These are phyloP conservation scores for Folsomia manolachei DNA, from an alignment of 2,888 invertebrate species.

Conservation along the genomic window DNA sequence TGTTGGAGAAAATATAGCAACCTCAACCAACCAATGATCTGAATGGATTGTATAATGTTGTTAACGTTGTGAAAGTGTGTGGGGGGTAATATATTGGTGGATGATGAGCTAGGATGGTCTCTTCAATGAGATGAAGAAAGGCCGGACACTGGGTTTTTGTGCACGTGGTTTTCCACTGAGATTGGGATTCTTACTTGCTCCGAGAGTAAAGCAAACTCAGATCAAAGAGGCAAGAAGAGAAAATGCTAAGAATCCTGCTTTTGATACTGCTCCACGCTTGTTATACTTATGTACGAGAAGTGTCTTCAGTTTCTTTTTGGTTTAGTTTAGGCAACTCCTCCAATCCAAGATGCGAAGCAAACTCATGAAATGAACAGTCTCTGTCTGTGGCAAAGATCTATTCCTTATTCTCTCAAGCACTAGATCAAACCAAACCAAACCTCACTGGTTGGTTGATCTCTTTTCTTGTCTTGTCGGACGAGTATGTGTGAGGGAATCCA, in stretches of 20 bases:
- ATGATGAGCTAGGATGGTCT: neutral
- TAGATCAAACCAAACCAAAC: slow-evolving; percentile 7
- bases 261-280: slow-evolving; percentile 11
- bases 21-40: too few species aligned
- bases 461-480: neutral
- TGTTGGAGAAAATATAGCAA: too few species aligned
- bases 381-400: slow-evolving; percentile 8
- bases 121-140: neutral
- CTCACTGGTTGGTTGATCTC: neutral
- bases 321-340: slow-evolving; percentile 23
- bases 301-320: slow-evolving; percentile 13
- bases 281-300: neutral
- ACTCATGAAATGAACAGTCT: slow-evolving; percentile 8
- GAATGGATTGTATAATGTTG: too few species aligned
- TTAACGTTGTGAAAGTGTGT: neutral
- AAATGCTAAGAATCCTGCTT: slow-evolving; percentile 10
- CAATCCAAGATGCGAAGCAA: neutral
- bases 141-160: neutral
- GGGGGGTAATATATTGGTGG: neutral
- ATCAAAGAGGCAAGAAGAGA: slow-evolving; percentile 20
- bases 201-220: neutral
- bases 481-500: neutral
- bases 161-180: slow-evolving; percentile 19
- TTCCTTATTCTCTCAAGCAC: slow-evolving; percentile 6
- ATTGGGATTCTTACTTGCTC: neutral